A percentile compares a stretch with the other conserved stretches of the same genome.
phyloP scores from a whole-genome alignment of 2,113 vertebrate species.

The Cinclus cinclus region DNA sequence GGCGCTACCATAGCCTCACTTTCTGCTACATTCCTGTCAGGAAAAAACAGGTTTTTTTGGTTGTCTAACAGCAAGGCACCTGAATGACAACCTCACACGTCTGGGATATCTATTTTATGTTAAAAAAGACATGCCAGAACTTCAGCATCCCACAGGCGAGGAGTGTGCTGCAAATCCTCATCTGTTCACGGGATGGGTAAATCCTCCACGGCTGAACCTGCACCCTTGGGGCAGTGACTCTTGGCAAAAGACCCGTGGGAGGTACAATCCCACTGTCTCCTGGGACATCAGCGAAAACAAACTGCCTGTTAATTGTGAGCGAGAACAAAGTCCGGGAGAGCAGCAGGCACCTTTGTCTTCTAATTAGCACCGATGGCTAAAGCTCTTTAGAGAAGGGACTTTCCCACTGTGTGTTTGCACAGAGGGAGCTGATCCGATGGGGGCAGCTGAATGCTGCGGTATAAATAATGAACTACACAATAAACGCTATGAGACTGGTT shows the following conservation, averaged over 20 bases:
- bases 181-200: background rate
- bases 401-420: conserved; percentile 41
- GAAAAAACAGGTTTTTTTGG: background rate
- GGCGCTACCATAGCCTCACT: background rate
- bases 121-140: background rate
- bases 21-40: background rate
- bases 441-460: conserved; percentile 29
- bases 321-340: background rate
- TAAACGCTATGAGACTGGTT: background rate
- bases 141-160: background rate
- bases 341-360: conserved; percentile 59
- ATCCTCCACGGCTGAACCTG: background rate
- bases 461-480: conserved; percentile 58
- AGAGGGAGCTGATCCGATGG: conserved; percentile 27
- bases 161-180: background rate
- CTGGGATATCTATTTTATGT: background rate
- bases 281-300: background rate
- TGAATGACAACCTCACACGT: background rate
- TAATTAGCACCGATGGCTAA: conserved; percentile 43
- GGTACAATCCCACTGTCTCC: background rate
- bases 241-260: background rate
- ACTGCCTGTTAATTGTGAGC: background rate
- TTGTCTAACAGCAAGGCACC: background rate
- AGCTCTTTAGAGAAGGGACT: conserved; percentile 25
- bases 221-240: background rate